A percentile compares a stretch with the other conserved stretches of the same genome.
These are phyloP conservation scores for Chesias legatella DNA, from an alignment of 2,888 invertebrate genomes.

Conservation along the genomic window DNA sequence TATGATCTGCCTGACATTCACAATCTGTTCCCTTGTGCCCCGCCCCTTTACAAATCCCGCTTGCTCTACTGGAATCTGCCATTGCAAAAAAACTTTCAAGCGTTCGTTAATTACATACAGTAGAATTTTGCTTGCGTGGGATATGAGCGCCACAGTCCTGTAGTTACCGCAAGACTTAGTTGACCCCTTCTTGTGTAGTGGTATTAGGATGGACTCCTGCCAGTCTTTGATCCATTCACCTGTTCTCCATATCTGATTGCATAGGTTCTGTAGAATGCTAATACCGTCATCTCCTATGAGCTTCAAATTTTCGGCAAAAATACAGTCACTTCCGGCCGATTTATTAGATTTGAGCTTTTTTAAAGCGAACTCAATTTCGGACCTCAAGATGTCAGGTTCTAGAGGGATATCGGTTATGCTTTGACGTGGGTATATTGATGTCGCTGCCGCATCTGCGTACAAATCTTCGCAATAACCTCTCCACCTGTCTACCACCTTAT, in stretches of 20 bases:
- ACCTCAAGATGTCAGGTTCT: too few species aligned
- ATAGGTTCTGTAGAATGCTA: too few species aligned
- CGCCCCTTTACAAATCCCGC: constrained; percentile 23
- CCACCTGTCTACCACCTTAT: too few species aligned
- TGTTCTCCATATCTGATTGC: background rate
- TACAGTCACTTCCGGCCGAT: too few species aligned
- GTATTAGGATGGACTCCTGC: background rate
- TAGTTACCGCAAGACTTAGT: constrained; percentile 12
- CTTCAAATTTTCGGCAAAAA: too few species aligned
- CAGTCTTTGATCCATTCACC: background rate
- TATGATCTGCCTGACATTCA: constrained; percentile 16
- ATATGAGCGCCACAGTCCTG: background rate
- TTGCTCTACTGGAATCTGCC: constrained; percentile 22
- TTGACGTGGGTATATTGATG: too few species aligned
- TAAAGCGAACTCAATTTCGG: too few species aligned
- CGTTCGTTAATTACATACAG: constrained; percentile 13
- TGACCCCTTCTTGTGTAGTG: constrained; percentile 11
- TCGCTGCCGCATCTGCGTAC: too few species aligned
- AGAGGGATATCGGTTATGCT: too few species aligned
- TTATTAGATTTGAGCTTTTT: too few species aligned
- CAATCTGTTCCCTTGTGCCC: constrained; percentile 20
- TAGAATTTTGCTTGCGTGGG: constrained; percentile 8
- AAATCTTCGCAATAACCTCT: too few species aligned
- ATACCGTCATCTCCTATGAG: too few species aligned
- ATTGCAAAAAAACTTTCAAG: background rate